phyloP scores from a whole-genome alignment of 2,888 invertebrate genomes.

The Cephus spinipes region DNA sequence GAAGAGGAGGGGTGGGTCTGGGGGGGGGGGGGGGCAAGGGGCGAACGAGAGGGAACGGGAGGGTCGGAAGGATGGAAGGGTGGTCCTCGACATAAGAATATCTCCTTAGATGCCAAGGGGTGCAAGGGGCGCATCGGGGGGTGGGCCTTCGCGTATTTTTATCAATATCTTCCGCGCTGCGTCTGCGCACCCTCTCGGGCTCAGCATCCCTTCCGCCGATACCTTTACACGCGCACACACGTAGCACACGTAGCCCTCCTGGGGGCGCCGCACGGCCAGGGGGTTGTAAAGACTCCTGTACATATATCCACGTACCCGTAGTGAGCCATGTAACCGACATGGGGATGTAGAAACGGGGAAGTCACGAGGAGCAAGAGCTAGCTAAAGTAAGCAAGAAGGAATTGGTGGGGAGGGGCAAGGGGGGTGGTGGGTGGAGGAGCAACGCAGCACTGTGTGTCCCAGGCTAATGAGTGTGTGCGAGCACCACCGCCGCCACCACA shows the following conservation, averaged over 20 bases:
- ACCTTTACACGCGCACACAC: conserved; percentile 4
- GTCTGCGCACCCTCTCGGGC: conserved; percentile 52
- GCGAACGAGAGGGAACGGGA: conserved; percentile 2
- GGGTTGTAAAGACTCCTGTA: background rate
- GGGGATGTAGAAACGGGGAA: conserved; percentile 2
- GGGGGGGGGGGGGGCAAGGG: background rate
- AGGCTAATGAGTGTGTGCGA: conserved; percentile 35
- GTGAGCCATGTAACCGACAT: no score
- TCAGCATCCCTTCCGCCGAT: conserved; percentile 54
- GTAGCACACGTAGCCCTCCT: conserved; percentile 4
- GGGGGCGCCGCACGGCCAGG: conserved; percentile 13
- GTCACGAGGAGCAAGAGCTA: background rate
- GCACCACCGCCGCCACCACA: background rate
- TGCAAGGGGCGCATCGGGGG: conserved; percentile 37
- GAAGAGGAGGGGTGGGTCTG: background rate
- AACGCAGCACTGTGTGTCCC: conserved; percentile 20
- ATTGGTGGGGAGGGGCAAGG: background rate
- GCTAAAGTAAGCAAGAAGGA: conserved; percentile 6
- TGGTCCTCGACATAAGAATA: conserved; percentile 62
- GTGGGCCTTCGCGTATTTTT: conserved; percentile 60
- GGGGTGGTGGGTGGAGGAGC: background rate
- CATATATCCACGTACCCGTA: no score
- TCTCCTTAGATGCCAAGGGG: conserved; percentile 56
- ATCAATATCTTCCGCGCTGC: conserved; percentile 63
- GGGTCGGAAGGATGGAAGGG: conserved; percentile 28